Conservation (phyloP, 92 coral and sea anemone genomes). For the Zoanthus gigantus region DNA sequence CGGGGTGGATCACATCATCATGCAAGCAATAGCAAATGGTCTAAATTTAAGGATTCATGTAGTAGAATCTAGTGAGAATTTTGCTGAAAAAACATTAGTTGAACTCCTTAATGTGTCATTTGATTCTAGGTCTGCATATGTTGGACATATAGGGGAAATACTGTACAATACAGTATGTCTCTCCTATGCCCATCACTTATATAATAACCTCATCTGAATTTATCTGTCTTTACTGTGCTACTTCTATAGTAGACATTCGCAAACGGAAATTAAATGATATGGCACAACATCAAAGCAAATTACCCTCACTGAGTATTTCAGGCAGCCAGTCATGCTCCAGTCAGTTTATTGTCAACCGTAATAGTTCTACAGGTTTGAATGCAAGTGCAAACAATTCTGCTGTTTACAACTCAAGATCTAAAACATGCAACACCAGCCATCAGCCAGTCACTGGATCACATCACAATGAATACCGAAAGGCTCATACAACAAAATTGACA, state of each 20-base stretch:
- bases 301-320: too few relatives aligned
- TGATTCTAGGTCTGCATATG: neutral
- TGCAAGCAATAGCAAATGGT: neutral
- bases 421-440: neutral
- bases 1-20: neutral
- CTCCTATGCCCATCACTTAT: neutral
- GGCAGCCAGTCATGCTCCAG: too few relatives aligned
- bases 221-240: neutral
- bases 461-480: neutral
- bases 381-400: too few relatives aligned
- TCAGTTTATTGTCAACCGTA: too few relatives aligned
- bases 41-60: neutral
- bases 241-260: neutral
- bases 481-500: neutral
- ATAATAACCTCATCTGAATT: too few relatives aligned
- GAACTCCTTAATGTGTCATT: neutral
- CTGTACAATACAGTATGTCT: neutral
- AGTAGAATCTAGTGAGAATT: neutral
- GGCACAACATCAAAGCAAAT: too few relatives aligned
- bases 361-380: too few relatives aligned
- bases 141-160: neutral
- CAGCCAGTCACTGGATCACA: neutral
- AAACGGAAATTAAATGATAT: neutral
- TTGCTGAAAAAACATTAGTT: neutral
- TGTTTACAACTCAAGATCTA: neutral